phyloP scores from a whole-genome alignment of 2,888 invertebrate genomes.

The Drosophila vallismaia region DNA sequence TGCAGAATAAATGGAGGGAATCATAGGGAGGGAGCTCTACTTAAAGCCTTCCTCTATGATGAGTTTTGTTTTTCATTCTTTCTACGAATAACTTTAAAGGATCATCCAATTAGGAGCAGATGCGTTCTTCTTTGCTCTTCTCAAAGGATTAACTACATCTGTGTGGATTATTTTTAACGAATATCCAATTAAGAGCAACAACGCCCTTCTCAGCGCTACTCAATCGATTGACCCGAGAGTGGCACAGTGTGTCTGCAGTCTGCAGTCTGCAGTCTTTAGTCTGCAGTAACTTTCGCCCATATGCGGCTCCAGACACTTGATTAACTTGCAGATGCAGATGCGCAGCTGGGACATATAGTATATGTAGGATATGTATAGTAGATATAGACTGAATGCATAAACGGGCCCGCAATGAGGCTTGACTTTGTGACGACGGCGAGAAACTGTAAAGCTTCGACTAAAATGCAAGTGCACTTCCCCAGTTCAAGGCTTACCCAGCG shows the following conservation, averaged over 20 bases:
- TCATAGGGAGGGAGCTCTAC: not conserved
- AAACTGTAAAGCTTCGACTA: not conserved
- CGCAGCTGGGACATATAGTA: not conserved
- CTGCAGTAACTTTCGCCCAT: conserved; percentile 4
- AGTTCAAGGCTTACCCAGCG: conserved; percentile 28
- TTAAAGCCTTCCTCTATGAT: not conserved
- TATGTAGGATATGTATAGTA: not conserved
- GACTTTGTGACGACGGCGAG: not conserved
- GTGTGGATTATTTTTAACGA: not conserved
- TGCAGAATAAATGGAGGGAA: not conserved
- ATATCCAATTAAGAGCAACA: not conserved
- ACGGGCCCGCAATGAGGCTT: conserved; percentile 2
- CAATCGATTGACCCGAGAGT: not conserved
- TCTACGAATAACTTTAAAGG: too few species aligned
- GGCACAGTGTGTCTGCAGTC: not conserved
- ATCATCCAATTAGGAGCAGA: too few species aligned
- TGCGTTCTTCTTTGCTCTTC: not conserved
- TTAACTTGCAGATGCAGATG: conserved; percentile 29
- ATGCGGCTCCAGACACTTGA: conserved; percentile 14
- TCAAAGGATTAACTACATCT: not conserved
- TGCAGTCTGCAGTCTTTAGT: not conserved
- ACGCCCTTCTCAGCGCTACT: not conserved
- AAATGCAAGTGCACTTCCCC: conserved; percentile 30
- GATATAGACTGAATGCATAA: conserved; percentile 11
- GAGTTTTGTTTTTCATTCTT: too few species aligned